A percentile compares a stretch with the other conserved stretches of the same genome.
phyloP scores from a whole-genome alignment of 2,113 vertebrate species.

The Accipiter virgatus region DNA sequence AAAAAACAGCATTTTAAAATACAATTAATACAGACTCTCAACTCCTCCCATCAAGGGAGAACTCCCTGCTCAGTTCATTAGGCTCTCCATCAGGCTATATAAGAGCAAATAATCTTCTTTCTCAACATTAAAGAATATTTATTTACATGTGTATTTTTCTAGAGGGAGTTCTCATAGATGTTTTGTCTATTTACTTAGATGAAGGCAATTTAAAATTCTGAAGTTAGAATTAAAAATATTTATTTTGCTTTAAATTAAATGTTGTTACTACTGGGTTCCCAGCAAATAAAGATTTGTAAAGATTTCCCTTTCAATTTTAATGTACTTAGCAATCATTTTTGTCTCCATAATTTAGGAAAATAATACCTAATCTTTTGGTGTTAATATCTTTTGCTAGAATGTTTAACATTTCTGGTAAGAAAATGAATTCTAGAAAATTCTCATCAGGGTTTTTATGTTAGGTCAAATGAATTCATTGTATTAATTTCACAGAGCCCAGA shows the following conservation, averaged over 20 bases:
- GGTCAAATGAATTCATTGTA: background rate
- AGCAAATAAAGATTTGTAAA: background rate
- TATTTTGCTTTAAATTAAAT: background rate
- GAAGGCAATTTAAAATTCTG: background rate
- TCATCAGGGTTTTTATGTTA: background rate
- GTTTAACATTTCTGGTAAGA: background rate
- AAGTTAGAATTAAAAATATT: background rate
- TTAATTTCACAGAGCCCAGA: background rate
- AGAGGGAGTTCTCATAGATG: background rate
- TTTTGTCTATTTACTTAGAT: background rate
- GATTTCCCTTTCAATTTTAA: background rate
- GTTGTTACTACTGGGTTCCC: background rate
- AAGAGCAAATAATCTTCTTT: background rate
- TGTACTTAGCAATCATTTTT: background rate
- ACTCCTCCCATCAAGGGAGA: background rate
- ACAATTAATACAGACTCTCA: background rate
- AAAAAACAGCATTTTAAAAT: background rate
- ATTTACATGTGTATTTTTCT: background rate
- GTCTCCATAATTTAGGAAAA: background rate
- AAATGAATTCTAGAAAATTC: background rate
- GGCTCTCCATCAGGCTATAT: background rate
- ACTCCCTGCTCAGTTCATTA: background rate
- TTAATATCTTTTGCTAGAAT: background rate
- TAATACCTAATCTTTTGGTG: background rate
- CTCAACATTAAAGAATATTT: background rate